Percentiles rank a stretch among this genome's conserved stretches.
Evolutionary conservation across 2,797 vertebrate genomes (phyloP).

Genomic region (Muraenolepis orangiensis): DNA sequence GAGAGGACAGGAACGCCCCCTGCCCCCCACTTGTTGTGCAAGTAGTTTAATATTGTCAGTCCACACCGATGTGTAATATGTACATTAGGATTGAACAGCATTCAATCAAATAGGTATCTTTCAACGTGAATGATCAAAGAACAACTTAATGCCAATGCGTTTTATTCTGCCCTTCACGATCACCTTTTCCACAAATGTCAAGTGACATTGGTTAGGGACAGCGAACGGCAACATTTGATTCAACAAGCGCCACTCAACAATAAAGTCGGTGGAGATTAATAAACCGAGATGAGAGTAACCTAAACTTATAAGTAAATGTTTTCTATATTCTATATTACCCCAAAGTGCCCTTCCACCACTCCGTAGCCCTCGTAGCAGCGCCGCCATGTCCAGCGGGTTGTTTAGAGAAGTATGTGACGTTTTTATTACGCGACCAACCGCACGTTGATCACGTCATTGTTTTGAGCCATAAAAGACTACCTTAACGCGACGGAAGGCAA

Average conservation of each 20-base stretch:
- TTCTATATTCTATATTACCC: slow-evolving; percentile 59
- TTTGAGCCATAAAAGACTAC: not conserved
- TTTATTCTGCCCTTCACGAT: slow-evolving; percentile 60
- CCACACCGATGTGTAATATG: not conserved
- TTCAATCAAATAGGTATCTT: not conserved
- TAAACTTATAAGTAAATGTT: not conserved
- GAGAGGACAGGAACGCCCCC: slow-evolving; percentile 12
- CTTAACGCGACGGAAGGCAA: not conserved
- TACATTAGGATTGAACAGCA: rapidly evolving
- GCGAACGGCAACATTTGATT: slow-evolving; percentile 10
- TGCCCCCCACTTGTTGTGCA: slow-evolving; percentile 23
- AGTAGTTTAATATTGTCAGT: slow-evolving; percentile 3
- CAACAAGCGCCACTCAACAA: not conserved
- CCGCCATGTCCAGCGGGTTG: slow-evolving; percentile 66
- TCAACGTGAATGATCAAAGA: not conserved
- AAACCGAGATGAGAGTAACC: too few relatives aligned
- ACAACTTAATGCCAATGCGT: not conserved
- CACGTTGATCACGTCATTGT: not conserved
- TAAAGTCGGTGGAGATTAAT: not conserved
- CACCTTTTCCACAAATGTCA: slow-evolving; percentile 48
- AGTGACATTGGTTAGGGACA: slow-evolving; percentile 39
- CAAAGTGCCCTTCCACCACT: slow-evolving; percentile 66
- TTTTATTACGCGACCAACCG: not conserved
- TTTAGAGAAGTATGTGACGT: not conserved
- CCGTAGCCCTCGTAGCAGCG: slow-evolving; percentile 71